A percentile compares a stretch with the other conserved stretches of the same genome.
Evolutionary conservation across 2,888 invertebrate species (phyloP).

Genomic region (Brachypterus glaber): DNA sequence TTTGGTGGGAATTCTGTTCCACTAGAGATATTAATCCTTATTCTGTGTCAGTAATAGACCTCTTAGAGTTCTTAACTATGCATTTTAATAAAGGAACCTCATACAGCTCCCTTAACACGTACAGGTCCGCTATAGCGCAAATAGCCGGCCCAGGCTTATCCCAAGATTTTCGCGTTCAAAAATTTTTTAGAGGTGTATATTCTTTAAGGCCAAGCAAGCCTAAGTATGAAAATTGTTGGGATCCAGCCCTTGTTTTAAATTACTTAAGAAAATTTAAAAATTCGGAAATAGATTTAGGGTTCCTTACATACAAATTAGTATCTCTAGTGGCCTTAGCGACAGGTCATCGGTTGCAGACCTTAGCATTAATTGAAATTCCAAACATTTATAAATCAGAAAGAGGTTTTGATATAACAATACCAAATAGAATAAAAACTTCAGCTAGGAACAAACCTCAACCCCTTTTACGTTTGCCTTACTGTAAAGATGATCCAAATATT

Average conservation of each 20-base stretch:
- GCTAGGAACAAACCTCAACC: slow-evolving; percentile 10
- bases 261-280: slow-evolving; percentile 4
- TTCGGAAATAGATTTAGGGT: neutral
- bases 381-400: slow-evolving; percentile 7
- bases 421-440: slow-evolving; percentile 14
- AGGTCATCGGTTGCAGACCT: neutral
- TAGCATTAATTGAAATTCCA: slow-evolving; percentile 5
- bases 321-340: neutral
- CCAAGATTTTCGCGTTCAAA: slow-evolving; percentile 12
- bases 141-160: slow-evolving; percentile 12
- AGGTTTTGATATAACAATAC: slow-evolving; percentile 11
- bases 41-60: slow-evolving; percentile 4
- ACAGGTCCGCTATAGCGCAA: slow-evolving; percentile 15
- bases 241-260: slow-evolving; percentile 13
- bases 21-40: slow-evolving; percentile 5
- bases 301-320: neutral
- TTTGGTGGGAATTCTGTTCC: slow-evolving; percentile 1
- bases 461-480: slow-evolving; percentile 8
- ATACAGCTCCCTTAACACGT: slow-evolving; percentile 16
- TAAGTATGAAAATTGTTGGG: slow-evolving; percentile 15
- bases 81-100: slow-evolving; percentile 13
- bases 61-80: slow-evolving; percentile 11
- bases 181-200: slow-evolving; percentile 19
- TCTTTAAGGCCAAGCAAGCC: slow-evolving; percentile 13
- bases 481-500: slow-evolving; percentile 9